phyloP scores from a whole-genome alignment of 53 echinoderm and acorn worm genomes.

The Luidia sarsii region DNA sequence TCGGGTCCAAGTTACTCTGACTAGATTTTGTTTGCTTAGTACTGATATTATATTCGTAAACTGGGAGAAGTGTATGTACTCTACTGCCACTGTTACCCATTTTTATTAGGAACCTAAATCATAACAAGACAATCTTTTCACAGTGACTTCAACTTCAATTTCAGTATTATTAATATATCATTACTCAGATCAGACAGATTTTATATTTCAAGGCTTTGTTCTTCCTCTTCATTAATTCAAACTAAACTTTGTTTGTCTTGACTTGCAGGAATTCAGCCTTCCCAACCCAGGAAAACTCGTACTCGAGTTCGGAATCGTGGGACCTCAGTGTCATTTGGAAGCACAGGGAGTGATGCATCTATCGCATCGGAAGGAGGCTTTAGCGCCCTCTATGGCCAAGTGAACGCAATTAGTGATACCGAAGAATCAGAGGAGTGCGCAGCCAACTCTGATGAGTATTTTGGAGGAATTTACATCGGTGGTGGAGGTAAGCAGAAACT shows the following conservation, averaged over 20 bases:
- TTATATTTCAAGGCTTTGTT: not conserved
- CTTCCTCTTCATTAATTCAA: not conserved
- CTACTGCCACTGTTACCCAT: too few species aligned
- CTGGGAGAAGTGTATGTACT: too few species aligned
- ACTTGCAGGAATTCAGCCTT: not conserved
- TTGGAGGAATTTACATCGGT: slow-evolving; percentile 39
- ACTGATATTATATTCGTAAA: too few species aligned
- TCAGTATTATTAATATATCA: too few species aligned
- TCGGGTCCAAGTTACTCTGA: too few species aligned
- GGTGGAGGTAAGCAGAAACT: slow-evolving; percentile 14
- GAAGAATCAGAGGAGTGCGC: not conserved
- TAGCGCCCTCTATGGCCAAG: slow-evolving; percentile 40
- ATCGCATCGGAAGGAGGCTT: slow-evolving; percentile 43
- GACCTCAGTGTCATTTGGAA: slow-evolving; percentile 16
- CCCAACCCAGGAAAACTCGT: not conserved
- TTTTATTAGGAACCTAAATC: too few species aligned
- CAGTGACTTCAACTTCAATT: too few species aligned
- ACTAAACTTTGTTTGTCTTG: not conserved
- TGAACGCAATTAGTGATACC: not conserved
- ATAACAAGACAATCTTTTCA: too few species aligned
- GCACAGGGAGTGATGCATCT: slow-evolving; percentile 19
- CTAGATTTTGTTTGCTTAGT: too few species aligned
- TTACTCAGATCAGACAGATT: too few species aligned
- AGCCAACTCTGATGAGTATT: not conserved
- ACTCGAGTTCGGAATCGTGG: slow-evolving; percentile 25